Base-by-base conservation (phyloP, 2,888 invertebrate genomes). In the Leptinotarsa tumamoca region DNA sequence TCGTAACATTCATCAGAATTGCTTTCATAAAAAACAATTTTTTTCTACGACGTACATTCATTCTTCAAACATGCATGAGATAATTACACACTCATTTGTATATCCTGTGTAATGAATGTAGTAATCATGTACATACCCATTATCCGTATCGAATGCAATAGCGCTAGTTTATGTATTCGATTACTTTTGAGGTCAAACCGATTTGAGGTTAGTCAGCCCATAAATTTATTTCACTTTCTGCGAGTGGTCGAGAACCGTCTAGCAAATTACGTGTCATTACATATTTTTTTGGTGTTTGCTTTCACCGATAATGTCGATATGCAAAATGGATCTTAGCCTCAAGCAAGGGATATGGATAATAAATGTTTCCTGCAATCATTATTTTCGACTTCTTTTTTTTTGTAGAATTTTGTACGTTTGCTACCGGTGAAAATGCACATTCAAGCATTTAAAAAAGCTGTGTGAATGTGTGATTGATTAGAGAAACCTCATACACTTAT, bases 201-300 rank as follows among this genome's bases (percentile, higher is more conserved):
- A 75, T 75, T 75, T 75, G 75, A 69, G 72, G 72, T 73, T 73
- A 71, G 63, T 43, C 73, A 68, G 73, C 67, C 73, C 71, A 68
- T 63, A 76, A 73, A 73, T 73, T 76, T 68, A 71, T 73, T 76
- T 76, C 76, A 76, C 76, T 76, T 76, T 76, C 76, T 73, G 72
- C 71, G 71, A 73, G 73, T 58, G 67, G 18, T 66, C 70, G 58
- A 68, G 54, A 50, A 63, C 50, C 23, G 43, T 27, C 27, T 67
- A 71, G 67, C 69, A 75, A 75, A 75, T 75, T 75, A 75, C 67
- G 61, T 71, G 68, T 73, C 70, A 76, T 76, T 76, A 76, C 71
- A 50, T 69, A 61, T 68, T 74, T 75, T 66, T 27, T 54, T 61
- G 58, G 23, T 69, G 66, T 66, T 69, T 69, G 72, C 75, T 75